Percentiles rank a stretch among this genome's conserved stretches.
phyloP scores from a whole-genome alignment of 2,113 vertebrate species.

The Pteropus alecto region DNA sequence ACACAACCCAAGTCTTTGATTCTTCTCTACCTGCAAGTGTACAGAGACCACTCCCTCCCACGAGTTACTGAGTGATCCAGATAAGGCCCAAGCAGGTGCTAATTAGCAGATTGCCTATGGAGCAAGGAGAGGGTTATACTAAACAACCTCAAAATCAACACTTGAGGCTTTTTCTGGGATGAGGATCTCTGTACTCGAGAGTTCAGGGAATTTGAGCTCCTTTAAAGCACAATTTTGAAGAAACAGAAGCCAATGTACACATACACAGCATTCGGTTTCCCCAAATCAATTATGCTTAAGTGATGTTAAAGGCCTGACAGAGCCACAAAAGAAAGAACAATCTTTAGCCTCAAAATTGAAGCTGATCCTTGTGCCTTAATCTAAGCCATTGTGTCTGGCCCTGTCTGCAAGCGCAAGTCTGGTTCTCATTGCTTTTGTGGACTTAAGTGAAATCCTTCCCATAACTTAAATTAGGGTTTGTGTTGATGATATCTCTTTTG shows the following conservation, averaged over 20 bases:
- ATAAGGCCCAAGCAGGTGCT: background rate
- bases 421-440: conserved; percentile 52
- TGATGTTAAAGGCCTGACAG: conserved; percentile 13
- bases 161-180: background rate
- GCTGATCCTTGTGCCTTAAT: conserved; percentile 34
- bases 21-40: background rate
- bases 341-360: conserved; percentile 27
- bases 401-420: conserved; percentile 29
- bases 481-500: conserved; percentile 54
- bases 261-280: background rate
- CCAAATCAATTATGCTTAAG: conserved; percentile 43
- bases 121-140: background rate
- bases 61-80: background rate
- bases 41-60: fast-evolving
- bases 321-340: conserved; percentile 44
- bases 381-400: conserved; percentile 44
- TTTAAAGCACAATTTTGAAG: background rate
- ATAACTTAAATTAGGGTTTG: conserved; percentile 54
- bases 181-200: background rate
- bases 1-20: background rate
- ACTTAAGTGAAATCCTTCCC: conserved; percentile 48
- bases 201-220: conserved; percentile 18
- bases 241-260: conserved; percentile 40
- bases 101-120: background rate
- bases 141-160: background rate